Evolutionary conservation across 2,888 invertebrate genomes (phyloP).

Genomic region (Eustalomyia histrio): DNA sequence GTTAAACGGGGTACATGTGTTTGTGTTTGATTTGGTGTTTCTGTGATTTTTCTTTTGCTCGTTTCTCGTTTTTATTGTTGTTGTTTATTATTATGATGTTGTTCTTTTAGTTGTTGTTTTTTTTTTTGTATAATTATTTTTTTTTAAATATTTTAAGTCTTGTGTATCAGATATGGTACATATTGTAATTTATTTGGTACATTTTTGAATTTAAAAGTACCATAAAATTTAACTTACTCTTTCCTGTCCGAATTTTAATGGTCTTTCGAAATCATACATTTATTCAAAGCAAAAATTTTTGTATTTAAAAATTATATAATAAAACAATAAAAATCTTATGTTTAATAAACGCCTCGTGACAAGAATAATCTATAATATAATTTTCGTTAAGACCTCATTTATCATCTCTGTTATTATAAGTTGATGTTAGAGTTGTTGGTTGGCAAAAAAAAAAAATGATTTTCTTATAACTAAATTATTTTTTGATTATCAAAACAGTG

Average conservation of each 20-base stretch:
- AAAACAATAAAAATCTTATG: no score
- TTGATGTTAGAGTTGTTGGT: not conserved
- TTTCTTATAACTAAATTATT: conserved; percentile 77
- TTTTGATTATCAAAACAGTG: conserved; percentile 70
- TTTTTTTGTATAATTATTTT: conserved; percentile 8
- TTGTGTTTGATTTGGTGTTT: conserved; percentile 4
- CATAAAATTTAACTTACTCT: no score
- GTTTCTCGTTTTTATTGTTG: conserved; percentile 29
- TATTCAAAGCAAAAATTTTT: no score
- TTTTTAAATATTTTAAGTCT: conserved; percentile 29
- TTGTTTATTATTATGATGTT: conserved; percentile 55
- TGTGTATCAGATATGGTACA: no score
- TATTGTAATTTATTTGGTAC: no score
- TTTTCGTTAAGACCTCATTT: no score
- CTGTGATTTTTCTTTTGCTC: conserved; percentile 48
- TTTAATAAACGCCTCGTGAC: no score
- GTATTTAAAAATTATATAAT: no score
- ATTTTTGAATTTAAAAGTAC: no score
- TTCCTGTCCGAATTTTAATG: no score
- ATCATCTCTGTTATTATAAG: not conserved
- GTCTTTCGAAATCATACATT: no score
- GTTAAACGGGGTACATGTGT: not conserved
- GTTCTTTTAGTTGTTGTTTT: conserved; percentile 40
- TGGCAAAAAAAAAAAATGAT: conserved; percentile 67
- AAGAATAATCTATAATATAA: no score